Evolutionary conservation across 1,140 invertebrate genomes (phyloP).

Genomic region (Leptinotarsa undecemlineata): DNA sequence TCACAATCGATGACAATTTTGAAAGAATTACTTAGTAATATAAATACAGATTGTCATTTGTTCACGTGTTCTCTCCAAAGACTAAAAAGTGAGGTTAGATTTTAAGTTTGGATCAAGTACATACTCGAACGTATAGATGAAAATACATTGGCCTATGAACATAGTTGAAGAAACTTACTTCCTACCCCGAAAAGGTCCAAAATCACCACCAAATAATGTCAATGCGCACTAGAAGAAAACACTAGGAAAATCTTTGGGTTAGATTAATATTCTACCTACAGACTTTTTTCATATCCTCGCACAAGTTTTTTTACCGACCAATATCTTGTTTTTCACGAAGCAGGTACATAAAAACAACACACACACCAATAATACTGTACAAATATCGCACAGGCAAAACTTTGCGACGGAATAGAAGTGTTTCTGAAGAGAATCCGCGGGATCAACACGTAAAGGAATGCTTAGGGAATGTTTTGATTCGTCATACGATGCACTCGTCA

Average conservation of each 20-base stretch:
- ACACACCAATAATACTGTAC: background rate
- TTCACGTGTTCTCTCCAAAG: no score
- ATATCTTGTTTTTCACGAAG: background rate
- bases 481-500: constrained; percentile 4
- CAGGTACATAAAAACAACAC: background rate
- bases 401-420: no score
- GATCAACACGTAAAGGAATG: background rate
- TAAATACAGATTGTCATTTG: no score
- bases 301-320: background rate
- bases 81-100: no score
- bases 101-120: no score
- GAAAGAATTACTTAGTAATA: no score
- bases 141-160: no score
- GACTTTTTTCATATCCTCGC: constrained; percentile 1
- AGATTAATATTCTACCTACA: background rate
- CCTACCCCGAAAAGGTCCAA: background rate
- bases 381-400: background rate
- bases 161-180: background rate
- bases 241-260: background rate
- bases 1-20: no score
- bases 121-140: no score
- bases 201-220: background rate
- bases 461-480: constrained; percentile 2
- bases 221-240: background rate
- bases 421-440: background rate